Evolutionary conservation across 2,797 vertebrate genomes (phyloP).

Genomic region (Oryzias sinensis): DNA sequence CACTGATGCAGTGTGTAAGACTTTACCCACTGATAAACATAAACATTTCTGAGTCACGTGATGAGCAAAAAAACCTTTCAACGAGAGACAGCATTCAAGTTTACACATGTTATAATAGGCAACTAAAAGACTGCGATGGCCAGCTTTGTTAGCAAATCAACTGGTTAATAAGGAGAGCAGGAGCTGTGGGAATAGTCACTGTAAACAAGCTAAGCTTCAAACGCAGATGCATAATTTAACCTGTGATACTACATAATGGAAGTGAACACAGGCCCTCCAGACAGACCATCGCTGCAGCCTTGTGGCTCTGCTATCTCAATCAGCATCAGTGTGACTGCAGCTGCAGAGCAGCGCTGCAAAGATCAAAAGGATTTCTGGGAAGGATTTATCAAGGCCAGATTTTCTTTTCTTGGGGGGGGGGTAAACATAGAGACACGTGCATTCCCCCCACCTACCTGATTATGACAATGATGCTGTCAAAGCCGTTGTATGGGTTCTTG

Average conservation of each 20-base stretch:
- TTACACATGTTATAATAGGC: conserved; percentile 8
- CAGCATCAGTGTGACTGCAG: conserved; percentile 24
- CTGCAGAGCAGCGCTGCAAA: conserved; percentile 9
- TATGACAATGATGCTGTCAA: conserved; percentile 88
- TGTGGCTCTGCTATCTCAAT: conserved; percentile 30
- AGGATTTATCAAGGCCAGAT: conserved; percentile 10
- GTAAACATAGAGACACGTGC: conserved; percentile 18
- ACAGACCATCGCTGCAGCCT: conserved; percentile 18
- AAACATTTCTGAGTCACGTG: background rate
- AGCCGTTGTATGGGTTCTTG: conserved; percentile 92
- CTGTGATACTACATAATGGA: conserved; percentile 54
- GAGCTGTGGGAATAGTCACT: conserved; percentile 21
- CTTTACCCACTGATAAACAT: conserved; percentile 12
- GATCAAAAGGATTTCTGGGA: conserved; percentile 9
- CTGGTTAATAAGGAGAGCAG: conserved; percentile 24
- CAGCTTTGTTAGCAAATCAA: conserved; percentile 30
- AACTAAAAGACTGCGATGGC: conserved; percentile 21
- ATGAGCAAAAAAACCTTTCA: background rate
- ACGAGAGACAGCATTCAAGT: too few relatives aligned
- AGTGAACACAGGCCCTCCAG: conserved; percentile 49
- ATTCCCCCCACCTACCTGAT: conserved; percentile 78
- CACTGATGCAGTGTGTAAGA: conserved; percentile 16
- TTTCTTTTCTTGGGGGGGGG: conserved; percentile 9
- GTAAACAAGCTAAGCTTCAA: conserved; percentile 50
- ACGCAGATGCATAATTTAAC: conserved; percentile 59